Percentiles rank a stretch among this genome's conserved stretches.
Conservation (phyloP, 2,888 invertebrate genomes). For the Rhamnusium bicolor region DNA sequence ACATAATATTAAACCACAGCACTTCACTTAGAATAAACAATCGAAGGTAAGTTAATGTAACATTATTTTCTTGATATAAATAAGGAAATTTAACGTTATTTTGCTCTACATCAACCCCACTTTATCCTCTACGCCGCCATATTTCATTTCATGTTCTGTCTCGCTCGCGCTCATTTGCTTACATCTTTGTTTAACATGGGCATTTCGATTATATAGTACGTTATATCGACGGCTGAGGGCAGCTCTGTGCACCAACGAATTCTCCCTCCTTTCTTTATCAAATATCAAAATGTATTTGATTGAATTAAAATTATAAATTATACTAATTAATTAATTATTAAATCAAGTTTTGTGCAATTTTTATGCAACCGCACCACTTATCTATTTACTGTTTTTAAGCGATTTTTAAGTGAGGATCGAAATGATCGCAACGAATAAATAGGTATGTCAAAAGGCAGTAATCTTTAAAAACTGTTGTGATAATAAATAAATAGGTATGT, state of each 20-base stretch:
- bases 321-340: constrained; percentile 4
- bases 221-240: constrained; percentile 61
- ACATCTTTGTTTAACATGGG: constrained; percentile 70
- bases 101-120: constrained; percentile 69
- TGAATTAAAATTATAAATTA: neutral
- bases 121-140: constrained; percentile 66
- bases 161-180: constrained; percentile 42
- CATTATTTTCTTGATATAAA: constrained; percentile 60
- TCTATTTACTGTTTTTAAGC: too few species aligned
- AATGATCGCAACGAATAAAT: too few species aligned
- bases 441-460: too few species aligned
- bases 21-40: constrained; percentile 43
- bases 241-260: constrained; percentile 39
- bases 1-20: constrained; percentile 59
- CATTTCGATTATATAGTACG: constrained; percentile 75
- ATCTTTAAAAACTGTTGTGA: too few species aligned
- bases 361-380: neutral
- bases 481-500: too few species aligned
- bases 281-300: neutral
- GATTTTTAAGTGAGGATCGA: too few species aligned
- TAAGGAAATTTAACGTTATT: constrained; percentile 58
- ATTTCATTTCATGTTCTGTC: constrained; percentile 56
- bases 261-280: neutral
- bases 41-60: constrained; percentile 49
- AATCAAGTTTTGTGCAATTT: neutral